Evolutionary conservation across 2,113 vertebrate genomes (phyloP).

Genomic region (Turdus rufiventris): DNA sequence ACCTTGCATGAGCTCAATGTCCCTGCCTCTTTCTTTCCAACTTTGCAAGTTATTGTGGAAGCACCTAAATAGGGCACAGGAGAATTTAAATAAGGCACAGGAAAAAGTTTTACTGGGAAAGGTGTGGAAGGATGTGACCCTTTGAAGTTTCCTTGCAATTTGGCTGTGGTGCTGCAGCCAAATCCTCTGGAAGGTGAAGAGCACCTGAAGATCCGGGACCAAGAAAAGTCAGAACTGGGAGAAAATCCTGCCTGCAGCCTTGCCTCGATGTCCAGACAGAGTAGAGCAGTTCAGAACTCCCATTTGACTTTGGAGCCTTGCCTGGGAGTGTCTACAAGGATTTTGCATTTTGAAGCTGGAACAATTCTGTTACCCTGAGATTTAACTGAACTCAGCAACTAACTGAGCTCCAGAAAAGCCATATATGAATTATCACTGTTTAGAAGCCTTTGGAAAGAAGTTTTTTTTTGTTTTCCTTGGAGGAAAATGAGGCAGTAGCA

Average conservation of each 20-base stretch:
- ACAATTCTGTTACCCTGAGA: background rate
- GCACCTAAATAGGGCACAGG: background rate
- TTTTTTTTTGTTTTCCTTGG: background rate
- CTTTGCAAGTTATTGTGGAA: background rate
- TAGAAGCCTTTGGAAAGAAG: background rate
- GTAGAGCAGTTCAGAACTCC: background rate
- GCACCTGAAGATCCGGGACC: background rate
- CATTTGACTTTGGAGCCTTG: background rate
- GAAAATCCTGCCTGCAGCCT: background rate
- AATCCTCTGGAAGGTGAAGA: background rate
- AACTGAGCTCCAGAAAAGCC: background rate
- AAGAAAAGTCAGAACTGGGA: background rate
- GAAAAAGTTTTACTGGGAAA: background rate
- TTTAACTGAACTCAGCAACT: background rate
- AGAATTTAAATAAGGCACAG: background rate
- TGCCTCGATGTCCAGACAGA: background rate
- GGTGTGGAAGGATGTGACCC: background rate
- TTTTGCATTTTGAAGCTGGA: background rate
- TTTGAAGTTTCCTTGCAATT: background rate
- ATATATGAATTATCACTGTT: background rate
- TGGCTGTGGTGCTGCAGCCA: background rate
- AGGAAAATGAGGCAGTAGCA: background rate
- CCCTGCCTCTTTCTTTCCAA: background rate
- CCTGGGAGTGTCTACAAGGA: background rate
- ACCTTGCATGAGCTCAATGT: background rate